These are phyloP conservation scores for Hystrix cristata DNA, from an alignment of 2,113 vertebrate species.

Conservation along the genomic window DNA sequence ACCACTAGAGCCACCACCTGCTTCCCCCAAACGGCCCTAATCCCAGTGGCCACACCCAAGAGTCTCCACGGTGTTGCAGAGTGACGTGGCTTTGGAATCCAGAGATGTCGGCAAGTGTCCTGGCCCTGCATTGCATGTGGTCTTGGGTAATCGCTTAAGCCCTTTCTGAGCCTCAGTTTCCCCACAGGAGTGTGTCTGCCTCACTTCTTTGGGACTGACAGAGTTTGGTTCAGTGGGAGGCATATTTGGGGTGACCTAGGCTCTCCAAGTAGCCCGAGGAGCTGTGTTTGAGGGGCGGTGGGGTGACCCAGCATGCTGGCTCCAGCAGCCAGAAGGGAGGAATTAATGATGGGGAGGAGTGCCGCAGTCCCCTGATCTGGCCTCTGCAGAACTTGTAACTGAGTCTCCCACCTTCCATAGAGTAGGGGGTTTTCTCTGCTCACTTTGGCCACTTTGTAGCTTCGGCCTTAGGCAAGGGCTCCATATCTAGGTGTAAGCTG, in stretches of 20 bases:
- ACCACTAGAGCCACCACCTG: too few relatives aligned
- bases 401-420: neutral
- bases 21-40: neutral
- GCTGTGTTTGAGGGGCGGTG: neutral
- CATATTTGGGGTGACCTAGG: neutral
- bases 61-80: accelerated
- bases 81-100: neutral
- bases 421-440: neutral
- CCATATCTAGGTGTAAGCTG: neutral
- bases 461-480: neutral
- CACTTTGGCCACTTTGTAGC: neutral
- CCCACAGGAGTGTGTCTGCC: neutral
- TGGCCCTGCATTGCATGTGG: neutral
- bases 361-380: neutral
- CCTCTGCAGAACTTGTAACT: neutral
- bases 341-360: neutral
- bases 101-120: neutral
- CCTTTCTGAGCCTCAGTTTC: neutral
- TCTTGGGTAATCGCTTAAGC: neutral
- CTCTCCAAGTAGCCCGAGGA: neutral
- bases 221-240: neutral
- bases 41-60: neutral
- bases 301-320: neutral
- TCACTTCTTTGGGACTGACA: neutral
- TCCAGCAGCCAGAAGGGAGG: neutral